Evolutionary conservation across 2,888 invertebrate genomes (phyloP), one percentile per base, ranked within the genome.

Genomic region (Drosophila nr. fundita): DNA sequence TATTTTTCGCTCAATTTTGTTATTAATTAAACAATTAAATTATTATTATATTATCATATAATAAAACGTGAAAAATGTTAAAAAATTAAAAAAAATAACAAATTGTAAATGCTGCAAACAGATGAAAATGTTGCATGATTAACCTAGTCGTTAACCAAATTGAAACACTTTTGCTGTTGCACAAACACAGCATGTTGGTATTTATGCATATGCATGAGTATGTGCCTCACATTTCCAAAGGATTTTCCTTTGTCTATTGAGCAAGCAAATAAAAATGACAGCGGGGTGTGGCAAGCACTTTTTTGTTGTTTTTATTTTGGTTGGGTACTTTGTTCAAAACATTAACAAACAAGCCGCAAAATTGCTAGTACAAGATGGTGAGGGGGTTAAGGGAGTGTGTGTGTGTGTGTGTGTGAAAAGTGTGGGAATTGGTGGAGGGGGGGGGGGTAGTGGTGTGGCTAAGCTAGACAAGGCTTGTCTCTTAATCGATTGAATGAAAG

Each of bases 401-500:
- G 5, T 42, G n/a, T n/a, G 38, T 38, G 38, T 8, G 40, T 42
- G 10, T 21, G 21, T 21, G 40, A 10, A n/a, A n/a, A 45, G 45
- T 21, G 21, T 45, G 24, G 24, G 24, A 15, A 42, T 42, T 42
- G 24, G 4, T 8, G 48, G 30, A 10, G 11, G 15, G 38, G 48
- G 30, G 7, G 11, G 15, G 38, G n/a, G 15, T 38, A 27, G 34
- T 4, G 32, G 29, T 53, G 53, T 24, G 38, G 48, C 61, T 63
- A 66, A 69, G 70, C 63, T 66, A 61, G 69, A 63, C 68, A 66
- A 62, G 62, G 69, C 55, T 67, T 74, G 75, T 71, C 79, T 79
- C 77, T 68, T 77, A 84, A 88, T 90, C 87, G 84, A 90, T 90
- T 82, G 72, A 75, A 75, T 74, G 66, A 65, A 73, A 74, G 78